Base-by-base conservation (phyloP, 2,797 vertebrate species). In the Danio tinwini region DNA sequence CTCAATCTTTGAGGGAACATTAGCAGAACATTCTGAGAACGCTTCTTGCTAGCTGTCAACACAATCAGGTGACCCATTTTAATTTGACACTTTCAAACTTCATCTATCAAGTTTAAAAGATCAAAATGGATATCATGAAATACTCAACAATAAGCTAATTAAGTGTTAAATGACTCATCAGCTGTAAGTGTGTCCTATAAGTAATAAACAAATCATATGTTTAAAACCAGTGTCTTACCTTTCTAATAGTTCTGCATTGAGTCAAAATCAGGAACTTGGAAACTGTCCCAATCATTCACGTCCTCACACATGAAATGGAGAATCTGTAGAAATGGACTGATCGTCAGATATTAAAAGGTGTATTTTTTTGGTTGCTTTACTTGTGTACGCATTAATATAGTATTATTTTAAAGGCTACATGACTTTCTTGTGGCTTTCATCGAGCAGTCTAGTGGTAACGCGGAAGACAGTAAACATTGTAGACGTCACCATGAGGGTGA, bases 381-480 rank as follows among this genome's bases (percentile, higher is more conserved):
- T 16, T 59, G 13, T 29, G n/a, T 17, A 16, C 16, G n/a, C 42
- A 3, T 29, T 29, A 6, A 29, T 12, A 44, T 17, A 5, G 5
- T 14, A 1, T 4, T 8, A 37, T 56, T 42, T 55, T 4, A 0
- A 17, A 29, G 14, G 3, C 13, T 55, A 1, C n/a, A 39, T 0
- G 29, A 6, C 42, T 64, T 16, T 42, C n/a, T 53, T 5, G 4
- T 9, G 40, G 40, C 9, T 29, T 37, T 37, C 55, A 47, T 47
- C 7, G 45, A 12, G 1, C 29, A 29, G 45, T 37, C 21, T 7
- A n/a, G 8, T 19, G 11, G 13, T 5, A 50, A 71, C n/a, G 65
- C 76, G 76, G 67, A 78, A 78, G 61, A 14, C 19, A 40, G 19
- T 39, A 29, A 59, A 50, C 7, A 17, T 44, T 7, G 19, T 9